Base-by-base conservation (phyloP, 2,113 vertebrate species). In the Melanotaenia duboulayi region DNA sequence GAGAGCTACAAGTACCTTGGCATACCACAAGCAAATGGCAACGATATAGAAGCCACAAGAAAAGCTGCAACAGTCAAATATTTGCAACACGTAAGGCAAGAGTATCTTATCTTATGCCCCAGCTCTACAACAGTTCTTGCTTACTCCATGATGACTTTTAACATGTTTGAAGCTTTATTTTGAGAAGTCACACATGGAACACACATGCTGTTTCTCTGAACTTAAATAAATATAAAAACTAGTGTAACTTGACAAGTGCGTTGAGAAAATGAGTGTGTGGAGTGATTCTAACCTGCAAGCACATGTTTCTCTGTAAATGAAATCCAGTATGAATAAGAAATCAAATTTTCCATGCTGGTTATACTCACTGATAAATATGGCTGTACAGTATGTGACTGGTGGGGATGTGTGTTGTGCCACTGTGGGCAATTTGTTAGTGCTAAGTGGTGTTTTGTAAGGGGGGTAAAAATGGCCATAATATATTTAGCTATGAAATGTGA, bases 401-500 rank as follows among this genome's bases (percentile, higher is more conserved):
- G 17, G 39, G 44, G 25, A 28, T 57, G 80, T 71, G 59, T 74
- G 44, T 55, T 1, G 8, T 46, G 35, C 56, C 71, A 7, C 74
- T 54, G 32, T 62, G 63, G 71, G 54, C 57, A 52, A 11, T 61
- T 75, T 49, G 23, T 37, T 46, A 12, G 71, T 75, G 62, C 44
- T 78, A 82, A 89, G 46, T 82, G 78, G 49, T 76, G 5, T 35
- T 35, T 35, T 35, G 32, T 35, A 6, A 9, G 32, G 32, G 8
- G 32, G 32, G 32, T 6, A 9, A 9, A 1, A 7, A 9, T 6
- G 32, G 32, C 28, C 28, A 28, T 28, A 6, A 28, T 28, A 28
- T 28, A 28, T 28, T 28, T 28, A 28, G 28, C 28, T 28, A 28
- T 28, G 8, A 9, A 9, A 9, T 6, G 32, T 35, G 32, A 35